Percentiles rank a stretch among this genome's conserved stretches.
Conservation (phyloP, 2,888 invertebrate genomes). For the Luperina nickerlii region DNA sequence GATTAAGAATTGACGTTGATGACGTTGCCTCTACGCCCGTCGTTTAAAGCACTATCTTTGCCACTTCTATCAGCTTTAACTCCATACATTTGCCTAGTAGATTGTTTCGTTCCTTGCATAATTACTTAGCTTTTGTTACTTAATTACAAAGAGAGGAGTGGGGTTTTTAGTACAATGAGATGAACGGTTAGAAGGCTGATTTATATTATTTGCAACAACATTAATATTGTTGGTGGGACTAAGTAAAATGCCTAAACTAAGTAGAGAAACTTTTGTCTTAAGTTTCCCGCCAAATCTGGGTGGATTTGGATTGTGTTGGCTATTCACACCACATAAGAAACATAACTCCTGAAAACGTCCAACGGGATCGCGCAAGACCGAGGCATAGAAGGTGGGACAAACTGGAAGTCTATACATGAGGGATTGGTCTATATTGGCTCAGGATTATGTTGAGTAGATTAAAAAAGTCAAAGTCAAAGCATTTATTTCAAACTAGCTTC, state of each 20-base stretch:
- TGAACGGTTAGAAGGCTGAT: constrained; percentile 76
- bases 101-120: constrained; percentile 86
- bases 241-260: background rate
- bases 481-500: too few relatives aligned
- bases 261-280: background rate
- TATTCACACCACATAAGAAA: background rate
- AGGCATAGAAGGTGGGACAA: background rate
- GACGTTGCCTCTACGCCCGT: too few relatives aligned
- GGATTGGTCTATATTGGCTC: too few relatives aligned
- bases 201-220: constrained; percentile 67
- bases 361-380: background rate
- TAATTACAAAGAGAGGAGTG: constrained; percentile 81
- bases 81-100: constrained; percentile 72
- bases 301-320: background rate
- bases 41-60: background rate
- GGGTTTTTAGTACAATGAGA: constrained; percentile 83
- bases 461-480: too few relatives aligned
- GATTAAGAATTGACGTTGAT: too few relatives aligned
- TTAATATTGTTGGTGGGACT: constrained; percentile 25
- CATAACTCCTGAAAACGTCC: too few relatives aligned
- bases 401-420: too few relatives aligned
- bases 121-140: constrained; percentile 87
- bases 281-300: background rate
- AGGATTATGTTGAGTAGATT: too few relatives aligned
- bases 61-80: constrained; percentile 66